Conservation (phyloP, 2,113 vertebrate genomes). For the Dipodomys ordii region DNA sequence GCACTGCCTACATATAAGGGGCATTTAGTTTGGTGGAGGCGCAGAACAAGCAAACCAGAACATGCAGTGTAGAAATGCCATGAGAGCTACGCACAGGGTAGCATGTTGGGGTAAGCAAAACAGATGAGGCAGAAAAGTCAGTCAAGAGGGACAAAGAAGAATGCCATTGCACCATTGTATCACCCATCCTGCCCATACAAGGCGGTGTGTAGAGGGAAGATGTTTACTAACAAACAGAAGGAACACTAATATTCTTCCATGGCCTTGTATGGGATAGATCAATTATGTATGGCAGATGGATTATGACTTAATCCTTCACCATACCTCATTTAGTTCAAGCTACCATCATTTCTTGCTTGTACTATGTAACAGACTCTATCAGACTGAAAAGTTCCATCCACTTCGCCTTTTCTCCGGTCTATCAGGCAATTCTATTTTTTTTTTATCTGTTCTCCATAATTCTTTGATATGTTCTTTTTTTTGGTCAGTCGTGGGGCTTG, state of each 20-base stretch:
- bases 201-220: neutral
- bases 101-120: neutral
- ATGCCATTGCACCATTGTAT: neutral
- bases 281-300: neutral
- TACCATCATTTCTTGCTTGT: neutral
- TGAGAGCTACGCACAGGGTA: neutral
- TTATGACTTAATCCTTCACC: neutral
- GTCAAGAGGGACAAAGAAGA: neutral
- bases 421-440: neutral
- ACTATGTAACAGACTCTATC: too few species aligned
- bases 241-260: neutral
- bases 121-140: neutral
- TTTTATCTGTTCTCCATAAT: neutral
- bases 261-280: too few species aligned
- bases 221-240: neutral
- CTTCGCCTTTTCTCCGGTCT: neutral
- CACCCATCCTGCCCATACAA: neutral
- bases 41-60: neutral
- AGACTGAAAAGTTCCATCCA: too few species aligned
- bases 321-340: neutral
- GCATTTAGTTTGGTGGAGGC: neutral
- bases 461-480: too few species aligned
- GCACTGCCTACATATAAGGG: neutral
- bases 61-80: too few species aligned
- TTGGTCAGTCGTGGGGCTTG: too few species aligned